These are phyloP conservation scores for Elephantulus edwardii DNA, from an alignment of 2,113 vertebrate species.

Conservation along the genomic window DNA sequence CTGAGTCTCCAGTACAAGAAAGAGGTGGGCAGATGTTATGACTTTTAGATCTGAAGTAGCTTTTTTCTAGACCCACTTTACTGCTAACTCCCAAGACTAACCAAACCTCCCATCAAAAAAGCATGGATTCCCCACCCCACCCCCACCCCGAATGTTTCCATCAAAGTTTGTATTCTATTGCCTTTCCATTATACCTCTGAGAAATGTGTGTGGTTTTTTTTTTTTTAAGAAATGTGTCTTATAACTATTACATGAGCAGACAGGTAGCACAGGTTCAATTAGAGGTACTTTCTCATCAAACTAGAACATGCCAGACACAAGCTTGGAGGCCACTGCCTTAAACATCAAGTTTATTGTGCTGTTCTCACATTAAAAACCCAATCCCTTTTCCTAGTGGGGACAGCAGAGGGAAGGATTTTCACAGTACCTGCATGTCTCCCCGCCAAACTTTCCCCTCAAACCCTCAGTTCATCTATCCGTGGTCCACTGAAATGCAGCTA, in stretches of 20 bases:
- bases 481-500: slow-evolving; percentile 72
- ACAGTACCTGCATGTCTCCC: slow-evolving; percentile 67
- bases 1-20: neutral
- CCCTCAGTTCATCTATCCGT: slow-evolving; percentile 49
- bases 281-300: neutral
- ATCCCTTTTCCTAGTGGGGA: slow-evolving; percentile 44
- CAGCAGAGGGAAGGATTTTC: slow-evolving; percentile 67
- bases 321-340: slow-evolving; percentile 70
- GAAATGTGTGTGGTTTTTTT: too few relatives aligned
- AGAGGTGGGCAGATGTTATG: neutral
- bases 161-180: neutral
- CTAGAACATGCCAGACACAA: slow-evolving; percentile 8
- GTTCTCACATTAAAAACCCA: slow-evolving; percentile 74
- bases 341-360: slow-evolving; percentile 79
- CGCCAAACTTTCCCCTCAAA: slow-evolving; percentile 10
- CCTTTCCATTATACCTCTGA: neutral
- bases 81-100: neutral
- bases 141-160: neutral
- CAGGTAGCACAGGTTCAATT: neutral
- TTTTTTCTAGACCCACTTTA: neutral
- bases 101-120: neutral
- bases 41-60: neutral
- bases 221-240: neutral
- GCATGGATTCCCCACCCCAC: too few relatives aligned
- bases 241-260: neutral